Conservation (phyloP, 1,140 invertebrate species). For the Penaeus indicus region DNA sequence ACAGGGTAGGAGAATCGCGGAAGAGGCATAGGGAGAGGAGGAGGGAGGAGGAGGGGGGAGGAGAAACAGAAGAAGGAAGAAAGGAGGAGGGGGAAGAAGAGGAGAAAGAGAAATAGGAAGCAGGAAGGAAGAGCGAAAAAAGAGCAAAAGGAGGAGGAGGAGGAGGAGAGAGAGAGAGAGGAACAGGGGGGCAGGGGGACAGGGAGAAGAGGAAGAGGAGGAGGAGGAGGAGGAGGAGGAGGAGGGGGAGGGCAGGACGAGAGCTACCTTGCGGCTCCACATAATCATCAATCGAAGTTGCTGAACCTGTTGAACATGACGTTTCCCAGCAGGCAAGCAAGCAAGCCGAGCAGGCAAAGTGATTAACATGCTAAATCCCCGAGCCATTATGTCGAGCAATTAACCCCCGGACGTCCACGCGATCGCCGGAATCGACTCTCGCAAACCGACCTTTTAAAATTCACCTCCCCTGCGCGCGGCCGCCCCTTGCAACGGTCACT, state of each 20-base stretch:
- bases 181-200: not conserved
- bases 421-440: too few relatives aligned
- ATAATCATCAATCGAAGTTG: too few relatives aligned
- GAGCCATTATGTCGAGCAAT: too few relatives aligned
- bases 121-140: not conserved
- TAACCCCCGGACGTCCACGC: too few relatives aligned
- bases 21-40: constrained; percentile 4
- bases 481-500: not conserved
- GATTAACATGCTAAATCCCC: too few relatives aligned
- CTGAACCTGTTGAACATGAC: too few relatives aligned
- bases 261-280: too few relatives aligned
- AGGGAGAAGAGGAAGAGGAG: not conserved
- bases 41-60: not conserved
- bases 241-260: too few relatives aligned
- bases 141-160: not conserved
- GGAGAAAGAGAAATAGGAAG: not conserved
- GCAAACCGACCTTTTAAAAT: too few relatives aligned
- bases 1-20: constrained; percentile 8
- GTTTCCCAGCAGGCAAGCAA: too few relatives aligned
- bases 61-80: not conserved
- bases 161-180: not conserved
- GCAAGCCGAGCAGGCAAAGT: too few relatives aligned
- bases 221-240: not conserved
- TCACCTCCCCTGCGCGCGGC: not conserved
- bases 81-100: not conserved